phyloP scores from a whole-genome alignment of 2,797 vertebrate genomes.

The Microchirus variegatus region DNA sequence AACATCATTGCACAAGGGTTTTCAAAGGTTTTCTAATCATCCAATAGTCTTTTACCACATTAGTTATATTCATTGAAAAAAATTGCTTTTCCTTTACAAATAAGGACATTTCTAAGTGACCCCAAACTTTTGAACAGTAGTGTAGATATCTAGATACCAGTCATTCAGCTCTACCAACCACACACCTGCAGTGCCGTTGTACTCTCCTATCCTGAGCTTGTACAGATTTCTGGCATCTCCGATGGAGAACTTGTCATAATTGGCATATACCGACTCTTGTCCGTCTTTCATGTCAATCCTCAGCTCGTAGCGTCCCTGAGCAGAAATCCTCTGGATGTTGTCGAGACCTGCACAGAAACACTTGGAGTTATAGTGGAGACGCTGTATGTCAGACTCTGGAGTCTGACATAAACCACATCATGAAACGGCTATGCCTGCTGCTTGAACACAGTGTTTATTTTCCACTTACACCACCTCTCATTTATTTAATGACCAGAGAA shows the following conservation, averaged over 20 bases:
- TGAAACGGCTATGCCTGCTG: conserved; percentile 4
- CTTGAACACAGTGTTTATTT: not conserved
- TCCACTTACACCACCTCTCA: not conserved
- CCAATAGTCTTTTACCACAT: too few relatives aligned
- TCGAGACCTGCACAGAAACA: conserved; percentile 86
- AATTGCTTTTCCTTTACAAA: too few relatives aligned
- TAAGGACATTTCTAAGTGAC: too few relatives aligned
- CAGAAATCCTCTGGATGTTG: conserved; percentile 92
- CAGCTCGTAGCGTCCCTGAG: conserved; percentile 93
- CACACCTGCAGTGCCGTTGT: conserved; percentile 95
- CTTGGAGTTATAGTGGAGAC: not conserved
- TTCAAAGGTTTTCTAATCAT: too few relatives aligned
- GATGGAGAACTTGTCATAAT: conserved; percentile 92
- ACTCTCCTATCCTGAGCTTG: conserved; percentile 93
- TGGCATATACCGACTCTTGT: conserved; percentile 90
- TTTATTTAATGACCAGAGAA: not conserved
- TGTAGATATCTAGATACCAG: too few relatives aligned
- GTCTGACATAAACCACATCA: not conserved
- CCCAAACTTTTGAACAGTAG: too few relatives aligned
- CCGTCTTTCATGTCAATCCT: conserved; percentile 95
- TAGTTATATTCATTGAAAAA: too few relatives aligned
- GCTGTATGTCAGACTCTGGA: too few relatives aligned
- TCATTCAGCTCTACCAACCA: not conserved
- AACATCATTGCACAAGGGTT: too few relatives aligned
- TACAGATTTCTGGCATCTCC: conserved; percentile 91